phyloP scores from a whole-genome alignment of 2,888 invertebrate species.

The Acrobasis repandana region DNA sequence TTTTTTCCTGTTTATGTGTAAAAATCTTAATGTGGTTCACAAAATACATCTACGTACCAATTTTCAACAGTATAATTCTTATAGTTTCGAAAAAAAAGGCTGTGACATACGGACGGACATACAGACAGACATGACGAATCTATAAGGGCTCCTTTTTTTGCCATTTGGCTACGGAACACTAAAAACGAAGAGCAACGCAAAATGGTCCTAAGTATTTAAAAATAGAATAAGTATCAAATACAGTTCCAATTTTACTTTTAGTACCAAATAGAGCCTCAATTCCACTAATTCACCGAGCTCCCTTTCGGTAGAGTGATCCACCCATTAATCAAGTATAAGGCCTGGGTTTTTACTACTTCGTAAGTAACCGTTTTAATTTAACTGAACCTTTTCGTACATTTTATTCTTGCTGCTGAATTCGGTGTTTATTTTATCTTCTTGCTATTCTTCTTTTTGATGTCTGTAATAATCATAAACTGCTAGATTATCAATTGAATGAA shows the following conservation, averaged over 20 bases:
- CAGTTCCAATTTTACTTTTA: neutral
- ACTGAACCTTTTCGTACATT: neutral
- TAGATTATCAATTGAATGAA: too few relatives aligned
- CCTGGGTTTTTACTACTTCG: conserved; percentile 13
- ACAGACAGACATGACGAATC: too few relatives aligned
- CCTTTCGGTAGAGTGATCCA: conserved; percentile 1
- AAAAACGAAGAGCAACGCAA: too few relatives aligned
- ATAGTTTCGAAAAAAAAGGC: too few relatives aligned
- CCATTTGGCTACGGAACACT: too few relatives aligned
- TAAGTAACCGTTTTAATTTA: conserved; percentile 7
- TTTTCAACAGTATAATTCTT: too few relatives aligned
- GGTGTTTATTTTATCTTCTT: conserved; percentile 1
- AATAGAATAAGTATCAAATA: neutral
- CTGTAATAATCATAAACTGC: neutral
- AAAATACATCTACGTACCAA: too few relatives aligned
- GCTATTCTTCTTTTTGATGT: neutral
- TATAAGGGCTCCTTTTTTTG: too few relatives aligned
- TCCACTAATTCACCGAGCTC: conserved; percentile 3
- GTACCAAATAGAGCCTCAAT: neutral
- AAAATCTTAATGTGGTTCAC: too few relatives aligned
- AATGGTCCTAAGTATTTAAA: neutral
- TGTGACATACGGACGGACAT: too few relatives aligned
- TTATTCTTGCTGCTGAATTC: conserved; percentile 1
- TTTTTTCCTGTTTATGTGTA: too few relatives aligned
- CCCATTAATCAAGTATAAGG: conserved; percentile 15